phyloP scores from a whole-genome alignment of 2,797 vertebrate genomes.

The Hapalemur alaotrensis region DNA sequence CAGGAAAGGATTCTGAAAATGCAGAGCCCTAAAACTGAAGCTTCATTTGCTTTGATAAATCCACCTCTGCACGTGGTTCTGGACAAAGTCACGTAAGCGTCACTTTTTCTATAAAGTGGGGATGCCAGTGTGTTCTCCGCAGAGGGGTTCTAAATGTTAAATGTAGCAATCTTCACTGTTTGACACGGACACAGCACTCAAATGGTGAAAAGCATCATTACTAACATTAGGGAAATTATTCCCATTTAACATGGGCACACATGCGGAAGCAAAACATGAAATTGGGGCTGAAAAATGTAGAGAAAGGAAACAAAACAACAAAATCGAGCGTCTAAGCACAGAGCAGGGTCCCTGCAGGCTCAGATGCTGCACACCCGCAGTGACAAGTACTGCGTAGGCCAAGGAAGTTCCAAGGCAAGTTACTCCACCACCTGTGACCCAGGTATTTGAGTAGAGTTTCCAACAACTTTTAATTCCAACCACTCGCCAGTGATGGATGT shows the following conservation, averaged over 20 bases:
- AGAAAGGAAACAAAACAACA: too few species aligned
- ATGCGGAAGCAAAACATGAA: background rate
- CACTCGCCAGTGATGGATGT: background rate
- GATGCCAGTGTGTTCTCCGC: background rate
- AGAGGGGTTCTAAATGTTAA: background rate
- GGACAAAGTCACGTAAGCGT: background rate
- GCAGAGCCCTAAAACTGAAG: background rate
- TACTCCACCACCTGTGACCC: background rate
- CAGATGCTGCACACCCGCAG: too few species aligned
- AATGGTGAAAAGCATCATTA: background rate
- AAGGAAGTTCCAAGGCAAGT: too few species aligned
- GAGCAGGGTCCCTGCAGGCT: background rate
- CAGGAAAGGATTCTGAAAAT: rapidly evolving
- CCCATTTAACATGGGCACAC: background rate
- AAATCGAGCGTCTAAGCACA: background rate
- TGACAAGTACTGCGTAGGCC: rapidly evolving
- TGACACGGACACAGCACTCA: rapidly evolving
- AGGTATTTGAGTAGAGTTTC: too few species aligned
- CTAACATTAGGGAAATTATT: background rate
- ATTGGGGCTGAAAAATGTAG: rapidly evolving
- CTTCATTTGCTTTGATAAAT: too few species aligned
- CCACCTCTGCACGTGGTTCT: rapidly evolving
- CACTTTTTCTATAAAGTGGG: background rate
- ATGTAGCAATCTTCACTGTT: too few species aligned
- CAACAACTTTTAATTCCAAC: background rate